Conservation (phyloP, 2,113 vertebrate species). For the Pimephales promelas region DNA sequence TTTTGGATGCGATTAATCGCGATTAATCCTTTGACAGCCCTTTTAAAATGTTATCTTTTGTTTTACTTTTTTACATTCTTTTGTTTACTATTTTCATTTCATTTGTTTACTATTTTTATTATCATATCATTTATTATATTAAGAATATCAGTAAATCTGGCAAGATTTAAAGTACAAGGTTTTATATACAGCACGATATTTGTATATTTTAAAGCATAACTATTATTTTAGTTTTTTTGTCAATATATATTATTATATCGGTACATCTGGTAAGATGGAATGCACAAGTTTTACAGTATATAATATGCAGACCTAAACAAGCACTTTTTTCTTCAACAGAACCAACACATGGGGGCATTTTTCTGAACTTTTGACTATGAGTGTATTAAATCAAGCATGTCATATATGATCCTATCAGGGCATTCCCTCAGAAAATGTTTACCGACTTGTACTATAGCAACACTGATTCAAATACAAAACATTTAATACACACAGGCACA, state of each 20-base stretch:
- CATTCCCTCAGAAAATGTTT: conserved; percentile 24
- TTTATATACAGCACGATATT: not conserved
- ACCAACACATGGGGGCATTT: not conserved
- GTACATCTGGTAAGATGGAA: not conserved
- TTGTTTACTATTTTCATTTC: too few relatives aligned
- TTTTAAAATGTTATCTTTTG: too few relatives aligned
- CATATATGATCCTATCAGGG: not conserved
- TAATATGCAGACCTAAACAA: not conserved
- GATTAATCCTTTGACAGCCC: too few relatives aligned
- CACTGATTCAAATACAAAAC: conserved; percentile 7
- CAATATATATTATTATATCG: not conserved
- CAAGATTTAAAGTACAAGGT: not conserved
- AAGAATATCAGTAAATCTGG: not conserved
- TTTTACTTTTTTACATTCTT: too few relatives aligned
- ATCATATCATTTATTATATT: not conserved
- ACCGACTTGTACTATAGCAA: not conserved
- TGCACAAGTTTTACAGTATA: not conserved
- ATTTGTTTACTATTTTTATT: not conserved
- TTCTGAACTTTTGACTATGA: not conserved
- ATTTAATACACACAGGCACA: conserved; percentile 46
- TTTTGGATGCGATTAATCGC: too few relatives aligned
- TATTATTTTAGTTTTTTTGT: not conserved
- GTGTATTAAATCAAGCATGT: conserved; percentile 3
- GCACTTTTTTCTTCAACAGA: not conserved
- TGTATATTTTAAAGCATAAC: not conserved